Evolutionary conservation across 2,113 vertebrate species (phyloP).

Genomic region (Vireo altiloquus): DNA sequence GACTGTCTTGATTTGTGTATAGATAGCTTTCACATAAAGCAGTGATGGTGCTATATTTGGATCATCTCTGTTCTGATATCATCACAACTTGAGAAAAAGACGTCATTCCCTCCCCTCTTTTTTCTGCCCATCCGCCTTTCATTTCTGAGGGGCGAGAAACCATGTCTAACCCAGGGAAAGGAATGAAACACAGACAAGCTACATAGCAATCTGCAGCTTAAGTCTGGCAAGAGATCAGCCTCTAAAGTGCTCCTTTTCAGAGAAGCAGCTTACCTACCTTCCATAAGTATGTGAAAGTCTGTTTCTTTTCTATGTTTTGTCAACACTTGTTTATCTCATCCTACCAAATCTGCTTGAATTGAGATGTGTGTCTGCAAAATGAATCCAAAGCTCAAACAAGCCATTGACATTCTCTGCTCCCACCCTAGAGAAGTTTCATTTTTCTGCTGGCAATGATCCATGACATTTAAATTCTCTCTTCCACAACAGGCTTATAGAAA

Average conservation of each 20-base stretch:
- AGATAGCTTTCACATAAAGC: not conserved
- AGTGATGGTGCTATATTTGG: not conserved
- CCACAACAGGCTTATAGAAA: constrained; percentile 48
- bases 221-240: constrained; percentile 16
- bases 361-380: constrained; percentile 4
- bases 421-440: constrained; percentile 40
- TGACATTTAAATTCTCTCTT: constrained; percentile 62
- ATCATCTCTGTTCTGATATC: not conserved
- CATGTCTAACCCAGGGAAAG: not conserved
- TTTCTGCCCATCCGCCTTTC: not conserved
- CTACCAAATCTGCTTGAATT: constrained; percentile 35
- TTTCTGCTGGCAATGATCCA: constrained; percentile 44
- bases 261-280: constrained; percentile 52
- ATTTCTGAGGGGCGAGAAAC: not conserved
- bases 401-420: constrained; percentile 38
- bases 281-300: constrained; percentile 26
- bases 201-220: not conserved
- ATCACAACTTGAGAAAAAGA: constrained; percentile 6
- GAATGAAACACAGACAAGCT: not conserved
- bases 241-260: not conserved
- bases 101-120: fast-evolving
- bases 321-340: constrained; percentile 46
- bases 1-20: not conserved
- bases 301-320: constrained; percentile 27
- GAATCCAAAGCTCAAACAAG: not conserved